Base-by-base conservation (phyloP, 2,888 invertebrate species). In the Drosophila phalerata region DNA sequence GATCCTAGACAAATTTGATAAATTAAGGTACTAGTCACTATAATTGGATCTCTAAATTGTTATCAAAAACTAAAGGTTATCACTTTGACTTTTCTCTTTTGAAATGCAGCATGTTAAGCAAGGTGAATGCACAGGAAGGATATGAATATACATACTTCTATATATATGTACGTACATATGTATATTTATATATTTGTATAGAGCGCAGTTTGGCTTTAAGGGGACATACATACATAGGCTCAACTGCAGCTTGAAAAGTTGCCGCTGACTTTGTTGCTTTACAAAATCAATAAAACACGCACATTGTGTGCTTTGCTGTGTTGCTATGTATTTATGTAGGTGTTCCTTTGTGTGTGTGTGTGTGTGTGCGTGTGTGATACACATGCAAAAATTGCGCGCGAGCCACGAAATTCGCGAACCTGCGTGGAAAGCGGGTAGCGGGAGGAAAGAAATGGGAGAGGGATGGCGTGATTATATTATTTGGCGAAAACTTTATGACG, bases 281-380 rank as follows among this genome's bases (percentile, higher is more conserved):
- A 84, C 69, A 84, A 85, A 85, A 85, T 85, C 85, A 79, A 85
- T 85, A 85, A 69, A 76, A 73, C 81, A 79, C 82, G 56, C 83
- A 73, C 61, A 40, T 25, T 58, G 43, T 57, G 49, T 71, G 48
- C 47, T 15, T 32, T 15, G 8, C 28, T 28, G 58, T 68, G 34
- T 43, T 61, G 42, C 0, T 30, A 10, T 30, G 34, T n/a, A 19
- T 17, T 19, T 38, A 40, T 48, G 25, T 37, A 40, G 25, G 17
- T 32, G 30, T 47, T 32, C 22, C 43, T 28, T 37, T 69, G 32
- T 53, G 34, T 47, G 42, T 48, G 60, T 49, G 38, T 32, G 42
- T 47, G 58, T 43, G 37, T 64, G n/a, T 40, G 45, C 52, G 25
- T 66, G 38, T 48, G 25, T 19, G 9, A 22, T 15, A 65, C 69